Base-by-base conservation (phyloP, 2,888 invertebrate species). In the Hipparchia semele region DNA sequence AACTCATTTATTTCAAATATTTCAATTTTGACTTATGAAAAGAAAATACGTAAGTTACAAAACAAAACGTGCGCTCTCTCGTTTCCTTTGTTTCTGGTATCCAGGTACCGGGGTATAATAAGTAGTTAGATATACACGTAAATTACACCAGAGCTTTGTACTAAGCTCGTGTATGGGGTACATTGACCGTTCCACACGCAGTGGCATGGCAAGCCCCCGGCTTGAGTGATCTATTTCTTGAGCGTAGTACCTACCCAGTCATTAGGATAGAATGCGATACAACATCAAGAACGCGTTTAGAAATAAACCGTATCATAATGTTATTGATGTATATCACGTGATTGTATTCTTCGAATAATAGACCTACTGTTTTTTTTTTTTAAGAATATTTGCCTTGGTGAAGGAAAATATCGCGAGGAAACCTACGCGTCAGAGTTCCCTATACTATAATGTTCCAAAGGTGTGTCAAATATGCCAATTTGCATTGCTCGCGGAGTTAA, bases 141-240 rank as follows among this genome's bases (percentile, higher is more conserved):
- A 65, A 65, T 65, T 65, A 65, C 53, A 51, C 65, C 33, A 65
- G 64, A 49, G 65, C 65, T 65, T 49, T 68, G 59, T 58, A 60
- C 56, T n/a, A 59, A 46, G 13, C 45, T 68, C 59, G 68, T 68
- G 58, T 59, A 67, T n/a, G 58, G 59, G 59, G 68, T 68, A 49
- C 68, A 59, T 59, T 68, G 68, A 68, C 68, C 68, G 68, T 68
- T 68, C 68, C 68, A 51, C 68, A 49, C 51, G 58, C 68, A 39
- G 33, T 12, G 39, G n/a, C 61, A 61, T 12, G 39, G n/a, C 61
- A 61, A n/a, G 61, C 13, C 56, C 46, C 12, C n/a, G 6, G 59
- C 59, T 60, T 9, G 65, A 51, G 51, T 65, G 65, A 65, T 53
- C 53, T 51, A 65, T 51, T 53, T 65, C 65, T 64, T 65, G 65